Base-by-base conservation (phyloP, 2,113 vertebrate species). In the Pygoscelis adeliae region DNA sequence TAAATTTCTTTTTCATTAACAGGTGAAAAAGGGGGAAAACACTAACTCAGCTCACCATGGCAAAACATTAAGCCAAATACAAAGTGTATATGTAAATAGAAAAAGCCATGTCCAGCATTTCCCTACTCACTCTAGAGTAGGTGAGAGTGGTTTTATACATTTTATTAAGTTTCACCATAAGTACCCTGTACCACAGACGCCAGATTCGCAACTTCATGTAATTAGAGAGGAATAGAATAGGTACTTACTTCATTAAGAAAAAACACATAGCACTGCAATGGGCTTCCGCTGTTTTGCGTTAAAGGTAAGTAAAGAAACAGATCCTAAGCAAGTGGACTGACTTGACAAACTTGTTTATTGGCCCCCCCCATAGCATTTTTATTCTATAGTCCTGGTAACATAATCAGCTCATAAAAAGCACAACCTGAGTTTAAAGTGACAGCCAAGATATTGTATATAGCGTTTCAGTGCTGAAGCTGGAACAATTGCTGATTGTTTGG, bases 401-500 rank as follows among this genome's bases (percentile, higher is more conserved):
- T 96, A 91, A 96, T 98, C 83, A 89, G 76, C 93, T 72, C 88
- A 82, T 93, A 84, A 96, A 95, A 95, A 94, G 86, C 90, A 83
- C 96, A 91, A 97, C 93, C 94, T 89, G 71, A 89, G 94, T 90
- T 93, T 91, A 96, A 97, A 97, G 92, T 70, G 80, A 96, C 98
- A 97, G 92, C 97, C 97, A 93, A 93, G 97, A 98, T 97, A 97
- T 95, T 98, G 98, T 98, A 97, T 99, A 89, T 98, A 80, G 98
- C 96, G 98, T 99, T 99, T 99, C 99, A 98, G 98, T 98, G 98
- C 98, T 98, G 98, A 98, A 99, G 98, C 99, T 98, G 99, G 99
- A 99, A 99, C 99, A 98, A 98, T 99, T 99, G 99, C 99, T 99
- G 99, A 99, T 99, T 98, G 99, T 99, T 98, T 99, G 99, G 99